phyloP scores from a whole-genome alignment of 2,888 invertebrate species.

The Drosophila flavopinicola region DNA sequence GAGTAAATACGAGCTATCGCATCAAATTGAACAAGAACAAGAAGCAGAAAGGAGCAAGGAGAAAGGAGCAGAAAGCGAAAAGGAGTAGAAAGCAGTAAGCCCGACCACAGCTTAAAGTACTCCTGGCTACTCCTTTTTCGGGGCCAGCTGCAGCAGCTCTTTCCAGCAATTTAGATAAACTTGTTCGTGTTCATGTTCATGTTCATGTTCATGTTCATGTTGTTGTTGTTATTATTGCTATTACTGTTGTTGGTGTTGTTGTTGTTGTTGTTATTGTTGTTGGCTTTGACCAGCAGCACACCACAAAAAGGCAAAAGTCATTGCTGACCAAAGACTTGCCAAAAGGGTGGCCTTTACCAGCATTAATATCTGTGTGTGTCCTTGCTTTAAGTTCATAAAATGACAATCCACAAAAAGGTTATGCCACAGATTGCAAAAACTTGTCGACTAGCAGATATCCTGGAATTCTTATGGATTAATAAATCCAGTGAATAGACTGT shows the following conservation, averaged over 20 bases:
- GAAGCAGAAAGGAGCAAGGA: neutral
- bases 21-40: neutral
- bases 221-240: slow-evolving; percentile 34
- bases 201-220: slow-evolving; percentile 32
- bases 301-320: slow-evolving; percentile 80
- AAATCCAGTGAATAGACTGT: too few relatives aligned
- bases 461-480: too few relatives aligned
- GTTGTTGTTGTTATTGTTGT: slow-evolving; percentile 48
- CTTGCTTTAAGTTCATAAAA: slow-evolving; percentile 71
- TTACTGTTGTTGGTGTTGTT: slow-evolving; percentile 10
- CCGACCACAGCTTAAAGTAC: slow-evolving; percentile 51
- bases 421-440: neutral
- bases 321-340: slow-evolving; percentile 38
- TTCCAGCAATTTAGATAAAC: slow-evolving; percentile 76
- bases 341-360: slow-evolving; percentile 25
- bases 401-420: slow-evolving; percentile 46
- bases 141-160: slow-evolving; percentile 54
- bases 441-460: slow-evolving; percentile 12
- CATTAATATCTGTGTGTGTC: slow-evolving; percentile 22
- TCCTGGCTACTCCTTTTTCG: slow-evolving; percentile 21
- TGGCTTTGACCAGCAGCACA: slow-evolving; percentile 61
- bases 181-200: slow-evolving; percentile 64
- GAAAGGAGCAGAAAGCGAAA: neutral
- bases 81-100: neutral
- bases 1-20: slow-evolving; percentile 55